Percentiles rank a stretch among this genome's conserved stretches.
Conservation (phyloP, 2,888 invertebrate species). For the Limnephilus lunatus region DNA sequence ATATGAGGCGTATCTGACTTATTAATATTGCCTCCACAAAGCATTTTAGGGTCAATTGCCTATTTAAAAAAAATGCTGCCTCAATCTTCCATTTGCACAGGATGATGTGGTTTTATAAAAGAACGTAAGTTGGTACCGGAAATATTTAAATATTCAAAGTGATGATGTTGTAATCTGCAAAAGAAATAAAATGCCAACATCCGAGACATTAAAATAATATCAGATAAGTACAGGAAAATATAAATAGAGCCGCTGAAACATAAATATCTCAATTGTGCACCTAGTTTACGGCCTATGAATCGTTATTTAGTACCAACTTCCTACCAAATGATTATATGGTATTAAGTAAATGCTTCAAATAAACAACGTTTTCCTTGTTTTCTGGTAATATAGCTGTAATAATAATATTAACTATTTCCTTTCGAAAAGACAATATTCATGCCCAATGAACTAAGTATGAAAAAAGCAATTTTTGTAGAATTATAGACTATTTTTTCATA, state of each 20-base stretch:
- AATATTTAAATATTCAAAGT: neutral
- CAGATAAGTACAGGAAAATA: neutral
- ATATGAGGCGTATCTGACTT: too few relatives aligned
- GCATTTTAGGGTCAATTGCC: too few relatives aligned
- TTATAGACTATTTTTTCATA: neutral
- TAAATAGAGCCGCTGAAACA: neutral
- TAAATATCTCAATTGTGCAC: neutral
- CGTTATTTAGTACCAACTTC: neutral
- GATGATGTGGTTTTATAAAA: neutral
- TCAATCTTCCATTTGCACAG: neutral
- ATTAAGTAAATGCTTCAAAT: neutral
- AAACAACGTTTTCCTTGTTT: neutral
- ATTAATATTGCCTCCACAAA: too few relatives aligned
- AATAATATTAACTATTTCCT: neutral
- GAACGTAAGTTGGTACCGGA: neutral
- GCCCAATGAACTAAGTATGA: neutral
- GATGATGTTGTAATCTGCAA: neutral
- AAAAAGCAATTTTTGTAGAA: neutral
- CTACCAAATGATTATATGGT: neutral
- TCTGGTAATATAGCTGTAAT: neutral
- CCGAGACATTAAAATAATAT: neutral
- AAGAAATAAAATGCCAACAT: neutral
- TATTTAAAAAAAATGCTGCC: too few relatives aligned
- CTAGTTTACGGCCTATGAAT: neutral
- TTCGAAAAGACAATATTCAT: neutral